Base-by-base conservation (phyloP, 2,797 vertebrate species). In the Tapera naevia region DNA sequence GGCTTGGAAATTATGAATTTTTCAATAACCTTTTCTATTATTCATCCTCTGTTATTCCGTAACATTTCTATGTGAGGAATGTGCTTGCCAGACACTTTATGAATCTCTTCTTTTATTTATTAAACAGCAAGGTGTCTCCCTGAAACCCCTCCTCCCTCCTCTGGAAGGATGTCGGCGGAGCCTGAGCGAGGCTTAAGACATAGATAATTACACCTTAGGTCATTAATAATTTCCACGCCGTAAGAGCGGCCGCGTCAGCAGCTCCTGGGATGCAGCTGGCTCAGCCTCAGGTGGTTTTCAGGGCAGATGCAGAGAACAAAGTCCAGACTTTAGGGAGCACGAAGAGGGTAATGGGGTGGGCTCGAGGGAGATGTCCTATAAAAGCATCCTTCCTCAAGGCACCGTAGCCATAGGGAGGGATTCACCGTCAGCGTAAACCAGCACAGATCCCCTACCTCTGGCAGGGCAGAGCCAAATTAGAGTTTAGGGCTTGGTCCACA, bases 11-110 rank as follows among this genome's bases (percentile, higher is more conserved):
- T 98, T 97, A 98, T 98, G 97, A 98, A 99, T 98, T 98, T 99
- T 98, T 98, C 97, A 98, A 98, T 98, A 98, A 98, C 95, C 98
- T 98, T 97, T 98, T 99, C 97, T 99, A 99, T 99, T 99, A 99
- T 99, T 99, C 98, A 99, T 98, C 97, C 97, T 93, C 96, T 98
- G 98, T 98, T 98, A 98, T 98, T 98, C 98, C 92, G 97, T 98
- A 98, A 98, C 98, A 98, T 98, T 98, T 98, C 98, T 97, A 97
- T 94, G 97, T 97, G 97, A 97, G 97, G 95, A 95, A 97, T 98
- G 97, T 95, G 98, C 98, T 98, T 98, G 97, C 97, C 97, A 97
- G 97, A 93, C 96, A 98, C 98, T 98, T 98, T 98, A 98, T 99
- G 98, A 98, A 98, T 94, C 97, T 98, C 91, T 97, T 99, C 97